Evolutionary conservation across 2,797 vertebrate species (phyloP).

Genomic region (Phoxinus dragarum): DNA sequence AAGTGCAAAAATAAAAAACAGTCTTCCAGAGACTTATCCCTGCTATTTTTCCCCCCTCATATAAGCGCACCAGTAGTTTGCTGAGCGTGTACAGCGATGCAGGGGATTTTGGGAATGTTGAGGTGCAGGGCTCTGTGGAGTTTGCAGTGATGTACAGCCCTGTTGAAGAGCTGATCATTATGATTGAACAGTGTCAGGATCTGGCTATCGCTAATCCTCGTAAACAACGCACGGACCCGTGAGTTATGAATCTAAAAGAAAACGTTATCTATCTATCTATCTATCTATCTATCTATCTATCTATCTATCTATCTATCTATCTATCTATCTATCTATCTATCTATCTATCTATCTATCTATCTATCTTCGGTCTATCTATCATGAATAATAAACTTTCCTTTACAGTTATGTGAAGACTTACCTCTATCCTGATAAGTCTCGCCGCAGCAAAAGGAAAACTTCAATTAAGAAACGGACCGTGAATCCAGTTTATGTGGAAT

Average conservation of each 20-base stretch:
- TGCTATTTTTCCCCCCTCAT: background rate
- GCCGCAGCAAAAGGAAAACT: slow-evolving; percentile 66
- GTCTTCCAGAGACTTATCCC: slow-evolving; percentile 16
- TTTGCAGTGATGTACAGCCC: slow-evolving; percentile 64
- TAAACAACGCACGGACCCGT: slow-evolving; percentile 68
- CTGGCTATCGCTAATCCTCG: slow-evolving; percentile 62
- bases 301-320: background rate
- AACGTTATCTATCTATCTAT: background rate
- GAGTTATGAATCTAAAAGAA: slow-evolving; percentile 35
- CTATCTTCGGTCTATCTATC: background rate
- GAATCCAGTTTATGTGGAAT: slow-evolving; percentile 66
- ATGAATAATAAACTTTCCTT: background rate
- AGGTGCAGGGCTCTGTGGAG: slow-evolving; percentile 65
- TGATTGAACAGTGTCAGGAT: slow-evolving; percentile 67
- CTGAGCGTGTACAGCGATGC: slow-evolving; percentile 68
- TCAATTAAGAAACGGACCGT: slow-evolving; percentile 65
- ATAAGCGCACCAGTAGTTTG: slow-evolving; percentile 60
- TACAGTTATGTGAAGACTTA: slow-evolving; percentile 69
- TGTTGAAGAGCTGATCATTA: slow-evolving; percentile 61
- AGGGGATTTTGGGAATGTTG: slow-evolving; percentile 63
- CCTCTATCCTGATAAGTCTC: slow-evolving; percentile 64
- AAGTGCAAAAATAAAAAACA: background rate
- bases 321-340: background rate
- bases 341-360: background rate
- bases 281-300: too few relatives aligned